Percentiles rank a stretch among this genome's conserved stretches.
phyloP scores from a whole-genome alignment of 2,113 vertebrate genomes.

The Galeopterus variegatus region DNA sequence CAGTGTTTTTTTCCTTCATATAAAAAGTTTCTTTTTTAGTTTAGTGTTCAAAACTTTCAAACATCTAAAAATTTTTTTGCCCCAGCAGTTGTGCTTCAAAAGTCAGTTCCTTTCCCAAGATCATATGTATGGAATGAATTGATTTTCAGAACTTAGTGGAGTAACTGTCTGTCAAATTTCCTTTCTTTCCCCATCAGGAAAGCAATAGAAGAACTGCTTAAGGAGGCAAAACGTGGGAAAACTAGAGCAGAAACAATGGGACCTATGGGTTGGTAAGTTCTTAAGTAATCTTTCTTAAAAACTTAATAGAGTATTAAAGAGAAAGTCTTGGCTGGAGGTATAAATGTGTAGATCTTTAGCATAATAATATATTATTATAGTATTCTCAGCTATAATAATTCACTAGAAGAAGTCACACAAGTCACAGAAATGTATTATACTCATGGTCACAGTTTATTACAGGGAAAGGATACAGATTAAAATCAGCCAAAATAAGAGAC shows the following conservation, averaged over 20 bases:
- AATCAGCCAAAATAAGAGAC: background rate
- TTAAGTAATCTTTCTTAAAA: background rate
- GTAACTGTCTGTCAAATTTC: constrained; percentile 56
- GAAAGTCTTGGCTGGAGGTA: background rate
- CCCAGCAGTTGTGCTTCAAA: background rate
- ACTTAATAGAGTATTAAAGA: background rate
- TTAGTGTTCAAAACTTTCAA: constrained; percentile 38
- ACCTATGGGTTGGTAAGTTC: constrained; percentile 96
- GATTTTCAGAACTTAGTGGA: background rate
- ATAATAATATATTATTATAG: no score
- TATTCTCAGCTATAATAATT: background rate
- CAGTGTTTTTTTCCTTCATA: background rate
- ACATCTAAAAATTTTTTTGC: background rate
- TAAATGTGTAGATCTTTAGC: background rate
- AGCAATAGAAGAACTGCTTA: constrained; percentile 97
- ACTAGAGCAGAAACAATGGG: constrained; percentile 98
- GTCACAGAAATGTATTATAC: background rate
- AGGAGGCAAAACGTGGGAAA: constrained; percentile 96
- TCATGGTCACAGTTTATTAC: background rate
- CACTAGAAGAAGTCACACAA: background rate
- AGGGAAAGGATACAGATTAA: background rate
- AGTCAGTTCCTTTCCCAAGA: background rate
- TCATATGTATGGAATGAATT: background rate
- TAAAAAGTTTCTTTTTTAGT: constrained; percentile 28
- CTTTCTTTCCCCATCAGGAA: constrained; percentile 89